These are phyloP conservation scores for Mycogona germanica DNA, from an alignment of 2,888 invertebrate species.

Conservation along the genomic window DNA sequence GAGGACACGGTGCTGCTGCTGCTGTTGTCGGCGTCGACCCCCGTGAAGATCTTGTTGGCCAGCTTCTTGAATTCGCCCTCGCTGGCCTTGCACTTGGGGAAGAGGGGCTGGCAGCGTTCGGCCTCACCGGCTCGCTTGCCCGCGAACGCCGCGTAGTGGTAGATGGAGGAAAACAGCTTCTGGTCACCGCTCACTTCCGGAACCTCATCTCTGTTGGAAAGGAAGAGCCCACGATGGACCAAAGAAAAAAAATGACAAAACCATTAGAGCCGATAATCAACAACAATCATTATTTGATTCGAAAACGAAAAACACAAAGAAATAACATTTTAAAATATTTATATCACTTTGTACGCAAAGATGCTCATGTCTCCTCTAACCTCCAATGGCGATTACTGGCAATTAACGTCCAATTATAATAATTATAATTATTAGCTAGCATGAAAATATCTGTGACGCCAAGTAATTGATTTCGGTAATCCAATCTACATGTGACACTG, in stretches of 20 bases:
- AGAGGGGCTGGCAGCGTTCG: constrained; percentile 6
- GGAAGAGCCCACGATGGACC: no score
- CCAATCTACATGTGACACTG: no score
- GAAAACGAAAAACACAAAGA: not conserved
- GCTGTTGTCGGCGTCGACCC: constrained; percentile 6
- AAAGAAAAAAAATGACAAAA: constrained; percentile 3
- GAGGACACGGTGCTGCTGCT: no score
- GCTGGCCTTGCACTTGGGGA: constrained; percentile 18
- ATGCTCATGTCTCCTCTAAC: no score
- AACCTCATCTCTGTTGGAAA: constrained; percentile 14
- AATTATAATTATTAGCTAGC: no score
- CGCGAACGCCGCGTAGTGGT: constrained; percentile 16
- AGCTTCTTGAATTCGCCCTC: constrained; percentile 15
- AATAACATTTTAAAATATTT: no score
- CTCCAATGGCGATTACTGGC: no score
- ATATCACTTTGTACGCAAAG: no score
- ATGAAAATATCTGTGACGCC: no score
- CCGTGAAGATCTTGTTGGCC: constrained; percentile 16
- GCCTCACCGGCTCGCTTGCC: constrained; percentile 3
- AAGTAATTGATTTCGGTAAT: no score
- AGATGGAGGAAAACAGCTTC: constrained; percentile 14
- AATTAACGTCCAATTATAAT: no score
- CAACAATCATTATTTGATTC: no score
- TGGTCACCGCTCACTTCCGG: constrained; percentile 14
- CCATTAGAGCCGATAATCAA: not conserved